phyloP scores from a whole-genome alignment of 2,797 vertebrate species.

The Semaprochilodus insignis region DNA sequence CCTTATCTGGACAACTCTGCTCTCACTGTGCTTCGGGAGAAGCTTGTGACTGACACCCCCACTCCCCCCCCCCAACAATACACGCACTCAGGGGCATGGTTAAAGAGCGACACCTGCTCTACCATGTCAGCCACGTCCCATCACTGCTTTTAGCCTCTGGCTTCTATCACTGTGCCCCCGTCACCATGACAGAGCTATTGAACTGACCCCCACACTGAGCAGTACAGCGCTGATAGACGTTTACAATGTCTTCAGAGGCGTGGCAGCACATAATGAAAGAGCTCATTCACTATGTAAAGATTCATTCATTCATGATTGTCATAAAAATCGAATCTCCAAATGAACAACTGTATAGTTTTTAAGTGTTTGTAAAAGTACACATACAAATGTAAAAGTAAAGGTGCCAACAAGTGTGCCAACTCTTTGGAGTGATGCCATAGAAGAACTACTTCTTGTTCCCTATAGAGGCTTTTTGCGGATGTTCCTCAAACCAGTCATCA shows the following conservation, averaged over 20 bases:
- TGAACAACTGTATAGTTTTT: too few species aligned
- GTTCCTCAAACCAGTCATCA: too few species aligned
- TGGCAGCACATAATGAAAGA: too few species aligned
- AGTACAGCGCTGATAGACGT: slow-evolving; percentile 15
- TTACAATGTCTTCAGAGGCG: not conserved
- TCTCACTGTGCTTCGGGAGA: slow-evolving; percentile 44
- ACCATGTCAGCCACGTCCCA: slow-evolving; percentile 42
- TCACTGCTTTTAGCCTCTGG: slow-evolving; percentile 53
- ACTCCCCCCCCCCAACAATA: not conserved
- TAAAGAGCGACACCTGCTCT: slow-evolving; percentile 39
- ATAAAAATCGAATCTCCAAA: not conserved
- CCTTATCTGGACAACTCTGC: slow-evolving; percentile 64
- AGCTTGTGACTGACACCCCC: slow-evolving; percentile 39
- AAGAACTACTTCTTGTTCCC: too few species aligned
- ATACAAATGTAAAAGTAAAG: too few species aligned
- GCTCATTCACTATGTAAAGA: not conserved
- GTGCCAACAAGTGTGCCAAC: too few species aligned
- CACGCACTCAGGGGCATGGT: not conserved
- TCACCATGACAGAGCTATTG: slow-evolving; percentile 11
- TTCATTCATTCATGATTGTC: not conserved
- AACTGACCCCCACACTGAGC: slow-evolving; percentile 4
- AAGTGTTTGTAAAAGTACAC: too few species aligned
- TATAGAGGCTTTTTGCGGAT: too few species aligned
- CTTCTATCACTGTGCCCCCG: not conserved
- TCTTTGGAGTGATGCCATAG: too few species aligned